Percentiles rank a stretch among this genome's conserved stretches.
These are phyloP conservation scores for Urocolius indicus DNA, from an alignment of 2,113 vertebrate genomes.

Conservation along the genomic window DNA sequence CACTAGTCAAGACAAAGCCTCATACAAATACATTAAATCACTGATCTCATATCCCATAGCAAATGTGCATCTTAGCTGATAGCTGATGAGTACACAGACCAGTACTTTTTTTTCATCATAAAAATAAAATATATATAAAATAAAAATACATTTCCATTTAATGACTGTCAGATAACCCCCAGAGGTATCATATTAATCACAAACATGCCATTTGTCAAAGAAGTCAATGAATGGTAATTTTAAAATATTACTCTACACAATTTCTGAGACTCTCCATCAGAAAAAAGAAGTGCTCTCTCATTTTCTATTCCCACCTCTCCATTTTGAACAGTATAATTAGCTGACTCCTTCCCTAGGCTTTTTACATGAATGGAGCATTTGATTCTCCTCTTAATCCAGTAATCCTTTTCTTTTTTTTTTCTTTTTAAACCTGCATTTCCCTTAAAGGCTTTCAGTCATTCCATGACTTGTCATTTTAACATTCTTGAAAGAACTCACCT, in stretches of 20 bases:
- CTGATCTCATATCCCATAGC: not conserved
- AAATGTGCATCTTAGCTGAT: not conserved
- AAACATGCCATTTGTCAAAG: not conserved
- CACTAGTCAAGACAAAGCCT: not conserved
- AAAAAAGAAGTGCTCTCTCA: not conserved
- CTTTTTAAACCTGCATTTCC: not conserved
- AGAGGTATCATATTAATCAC: not conserved
- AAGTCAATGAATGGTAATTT: not conserved
- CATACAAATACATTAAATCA: not conserved
- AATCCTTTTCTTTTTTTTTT: not conserved
- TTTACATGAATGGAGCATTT: not conserved
- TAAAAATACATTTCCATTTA: not conserved
- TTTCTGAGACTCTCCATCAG: not conserved
- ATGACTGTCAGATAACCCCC: not conserved
- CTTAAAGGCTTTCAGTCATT: not conserved
- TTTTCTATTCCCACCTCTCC: fast-evolving
- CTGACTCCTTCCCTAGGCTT: not conserved
- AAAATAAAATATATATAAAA: not conserved
- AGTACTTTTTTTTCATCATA: not conserved
- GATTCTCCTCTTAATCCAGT: not conserved
- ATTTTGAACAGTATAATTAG: not conserved
- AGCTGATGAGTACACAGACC: not conserved
- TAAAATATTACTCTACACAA: not conserved
- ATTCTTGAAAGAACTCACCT: not conserved
- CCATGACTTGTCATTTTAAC: not conserved